Evolutionary conservation across 2,797 vertebrate species (phyloP).

Genomic region (Pterois miles): DNA sequence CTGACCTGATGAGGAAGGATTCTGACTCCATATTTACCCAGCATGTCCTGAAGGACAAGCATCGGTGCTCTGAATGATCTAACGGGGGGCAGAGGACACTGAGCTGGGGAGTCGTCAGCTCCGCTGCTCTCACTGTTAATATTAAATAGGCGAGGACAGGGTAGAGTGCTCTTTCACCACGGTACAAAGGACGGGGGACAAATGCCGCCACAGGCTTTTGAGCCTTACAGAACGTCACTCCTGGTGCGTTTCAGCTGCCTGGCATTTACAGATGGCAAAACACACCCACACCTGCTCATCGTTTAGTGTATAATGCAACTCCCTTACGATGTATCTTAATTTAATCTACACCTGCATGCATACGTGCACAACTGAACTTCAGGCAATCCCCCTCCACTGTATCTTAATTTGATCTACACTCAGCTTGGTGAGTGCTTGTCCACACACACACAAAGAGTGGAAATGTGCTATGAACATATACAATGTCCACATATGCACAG

Average conservation of each 20-base stretch:
- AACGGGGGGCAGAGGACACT: conserved; percentile 9
- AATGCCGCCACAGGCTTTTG: conserved; percentile 63
- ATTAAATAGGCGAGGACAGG: conserved; percentile 41
- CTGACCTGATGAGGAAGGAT: background rate
- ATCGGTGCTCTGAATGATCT: conserved; percentile 1
- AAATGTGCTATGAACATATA: conserved; percentile 29
- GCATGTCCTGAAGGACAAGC: conserved; percentile 36
- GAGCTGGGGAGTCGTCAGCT: conserved; percentile 26
- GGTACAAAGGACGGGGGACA: conserved; percentile 65
- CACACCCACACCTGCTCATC: conserved; percentile 15
- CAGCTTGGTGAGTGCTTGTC: conserved; percentile 44
- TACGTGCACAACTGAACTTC: conserved; percentile 60
- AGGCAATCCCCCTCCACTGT: conserved; percentile 50
- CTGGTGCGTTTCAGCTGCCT: conserved; percentile 39
- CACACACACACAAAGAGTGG: background rate
- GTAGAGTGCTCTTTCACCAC: conserved; percentile 42
- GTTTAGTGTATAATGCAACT: conserved; percentile 66
- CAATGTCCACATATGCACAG: conserved; percentile 18
- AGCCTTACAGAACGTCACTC: conserved; percentile 68
- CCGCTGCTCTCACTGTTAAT: conserved; percentile 13
- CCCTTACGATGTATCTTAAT: conserved; percentile 78
- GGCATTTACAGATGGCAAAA: conserved; percentile 66
- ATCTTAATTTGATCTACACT: conserved; percentile 78
- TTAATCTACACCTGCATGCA: conserved; percentile 81
- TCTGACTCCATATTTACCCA: conserved; percentile 2